phyloP scores from a whole-genome alignment of 2,888 invertebrate species.

The Volucella zonaria region DNA sequence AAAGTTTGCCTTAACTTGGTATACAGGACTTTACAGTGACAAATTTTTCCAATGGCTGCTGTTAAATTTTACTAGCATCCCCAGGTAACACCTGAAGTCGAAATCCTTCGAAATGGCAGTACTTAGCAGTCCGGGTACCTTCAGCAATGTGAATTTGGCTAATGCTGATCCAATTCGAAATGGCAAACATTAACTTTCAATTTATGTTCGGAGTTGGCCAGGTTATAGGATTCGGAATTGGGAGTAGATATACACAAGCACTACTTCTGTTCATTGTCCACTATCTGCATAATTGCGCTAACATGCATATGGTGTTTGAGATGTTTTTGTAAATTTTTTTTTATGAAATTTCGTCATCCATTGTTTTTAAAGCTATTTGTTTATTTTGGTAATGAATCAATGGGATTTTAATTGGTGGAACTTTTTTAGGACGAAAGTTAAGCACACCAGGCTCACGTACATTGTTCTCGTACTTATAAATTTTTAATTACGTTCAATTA shows the following conservation, averaged over 20 bases:
- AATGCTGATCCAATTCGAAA: slow-evolving; percentile 48
- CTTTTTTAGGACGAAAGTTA: not conserved
- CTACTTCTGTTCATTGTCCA: no score
- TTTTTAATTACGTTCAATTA: slow-evolving; percentile 11
- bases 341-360: not conserved
- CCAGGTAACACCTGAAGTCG: slow-evolving; percentile 53
- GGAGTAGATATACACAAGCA: no score
- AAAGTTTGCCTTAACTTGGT: not conserved
- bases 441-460: not conserved
- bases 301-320: no score
- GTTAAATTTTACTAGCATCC: slow-evolving; percentile 58
- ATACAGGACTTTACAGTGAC: not conserved
- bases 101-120: slow-evolving; percentile 26
- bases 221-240: not conserved
- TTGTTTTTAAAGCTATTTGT: not conserved
- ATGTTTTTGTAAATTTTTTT: not conserved
- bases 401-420: slow-evolving; percentile 4
- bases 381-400: slow-evolving; percentile 9
- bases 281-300: no score
- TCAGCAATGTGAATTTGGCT: slow-evolving; percentile 19
- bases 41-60: slow-evolving; percentile 6
- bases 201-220: slow-evolving; percentile 16
- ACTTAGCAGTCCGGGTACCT: slow-evolving; percentile 37
- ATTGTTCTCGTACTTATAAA: not conserved
- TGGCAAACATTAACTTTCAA: slow-evolving; percentile 39